These are phyloP conservation scores for Archips crataeganus DNA, from an alignment of 2,888 invertebrate species.

Conservation along the genomic window DNA sequence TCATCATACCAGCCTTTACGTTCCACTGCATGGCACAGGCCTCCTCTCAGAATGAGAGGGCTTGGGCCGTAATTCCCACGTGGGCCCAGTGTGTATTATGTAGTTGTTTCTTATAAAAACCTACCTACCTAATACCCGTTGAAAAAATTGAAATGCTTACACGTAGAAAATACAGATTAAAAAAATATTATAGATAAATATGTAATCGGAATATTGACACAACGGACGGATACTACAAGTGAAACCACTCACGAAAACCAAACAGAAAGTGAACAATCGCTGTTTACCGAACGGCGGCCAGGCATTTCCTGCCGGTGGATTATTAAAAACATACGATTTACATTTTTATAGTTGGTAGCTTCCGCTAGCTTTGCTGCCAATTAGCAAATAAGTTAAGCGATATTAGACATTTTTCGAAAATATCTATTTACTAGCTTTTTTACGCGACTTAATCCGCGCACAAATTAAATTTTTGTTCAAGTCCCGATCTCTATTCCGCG, in stretches of 20 bases:
- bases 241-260: slow-evolving; percentile 41
- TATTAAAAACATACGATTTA: slow-evolving; percentile 34
- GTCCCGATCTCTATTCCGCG: too few species aligned
- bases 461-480: too few species aligned
- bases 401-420: too few species aligned
- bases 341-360: slow-evolving; percentile 26
- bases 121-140: neutral
- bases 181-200: slow-evolving; percentile 5
- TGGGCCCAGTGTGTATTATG: too few species aligned
- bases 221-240: slow-evolving; percentile 42
- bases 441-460: too few species aligned
- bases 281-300: slow-evolving; percentile 29
- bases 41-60: too few species aligned
- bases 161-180: neutral
- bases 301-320: slow-evolving; percentile 38
- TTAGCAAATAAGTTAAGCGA: neutral
- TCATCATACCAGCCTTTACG: too few species aligned
- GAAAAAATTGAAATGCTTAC: neutral
- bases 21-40: too few species aligned
- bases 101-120: too few species aligned
- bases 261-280: slow-evolving; percentile 43
- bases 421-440: too few species aligned
- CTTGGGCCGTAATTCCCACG: too few species aligned
- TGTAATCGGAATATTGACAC: slow-evolving; percentile 29
- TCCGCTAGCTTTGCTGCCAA: slow-evolving; percentile 6